Evolutionary conservation across 2,888 invertebrate genomes (phyloP), one percentile per base, ranked within the genome.

Genomic region (Augiades crinisus): DNA sequence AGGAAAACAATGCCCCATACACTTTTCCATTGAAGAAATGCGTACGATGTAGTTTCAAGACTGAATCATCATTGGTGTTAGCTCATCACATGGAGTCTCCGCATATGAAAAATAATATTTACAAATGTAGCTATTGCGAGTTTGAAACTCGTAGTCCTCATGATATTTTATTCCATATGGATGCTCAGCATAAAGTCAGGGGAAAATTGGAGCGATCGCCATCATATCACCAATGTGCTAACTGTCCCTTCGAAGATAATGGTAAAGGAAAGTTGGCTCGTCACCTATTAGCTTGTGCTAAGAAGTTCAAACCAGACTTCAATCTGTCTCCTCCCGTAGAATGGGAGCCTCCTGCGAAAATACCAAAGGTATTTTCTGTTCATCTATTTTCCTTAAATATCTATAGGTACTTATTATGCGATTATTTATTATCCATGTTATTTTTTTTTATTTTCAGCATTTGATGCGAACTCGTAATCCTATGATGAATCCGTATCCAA

Each of bases 331-430:
- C 98, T 3, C 96, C 97, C 0, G 84, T 93, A 1, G 97, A 97
- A 71, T 97, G 96, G 96, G 97, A 97, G 71, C 97, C 97, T 1
- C 98, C 98, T 1, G 97, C 97, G 3, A 97, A 98, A 82, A 96
- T 97, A 82, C 96, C 97, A 56, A 93, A 95, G 85, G 91, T 94
- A 67, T 47, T n/a, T n/a, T n/a, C n/a, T n/a, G n/a, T n/a, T n/a
- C n/a, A n/a, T n/a, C n/a, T n/a, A n/a, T n/a, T n/a, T n/a, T n/a
- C n/a, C n/a, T n/a, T n/a, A n/a, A n/a, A n/a, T n/a, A n/a, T n/a
- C n/a, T n/a, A n/a, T n/a, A n/a, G n/a, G n/a, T n/a, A n/a, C n/a
- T n/a, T n/a, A n/a, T n/a, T n/a, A n/a, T n/a, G n/a, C n/a, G n/a
- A n/a, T n/a, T n/a, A n/a, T n/a, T n/a, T 17, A 34, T 44, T 24